Conservation (phyloP, 1,140 invertebrate genomes). For the Zaprionus inermis region DNA sequence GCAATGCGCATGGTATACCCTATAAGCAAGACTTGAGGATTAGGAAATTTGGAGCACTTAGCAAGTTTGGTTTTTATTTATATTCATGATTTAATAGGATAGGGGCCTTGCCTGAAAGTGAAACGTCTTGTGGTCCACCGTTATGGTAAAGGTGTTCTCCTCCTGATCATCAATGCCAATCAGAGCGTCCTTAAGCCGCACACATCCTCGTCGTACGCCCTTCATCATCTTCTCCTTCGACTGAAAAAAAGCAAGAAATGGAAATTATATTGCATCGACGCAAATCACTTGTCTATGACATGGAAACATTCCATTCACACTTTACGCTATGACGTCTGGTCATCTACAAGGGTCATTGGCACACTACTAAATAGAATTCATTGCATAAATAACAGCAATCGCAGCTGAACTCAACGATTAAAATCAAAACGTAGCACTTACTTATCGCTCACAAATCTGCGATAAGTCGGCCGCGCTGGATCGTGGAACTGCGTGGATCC, state of each 20-base stretch:
- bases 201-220: constrained; percentile 97
- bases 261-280: constrained; percentile 11
- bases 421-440: constrained; percentile 86
- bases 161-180: constrained; percentile 99
- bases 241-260: constrained; percentile 86
- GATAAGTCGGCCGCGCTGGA: constrained; percentile 84
- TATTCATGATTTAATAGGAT: neutral
- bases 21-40: neutral
- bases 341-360: constrained; percentile 6
- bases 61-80: neutral
- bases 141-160: constrained; percentile 99
- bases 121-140: constrained; percentile 99
- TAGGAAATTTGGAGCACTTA: neutral
- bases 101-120: constrained; percentile 94
- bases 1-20: neutral
- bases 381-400: constrained; percentile 33
- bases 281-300: neutral
- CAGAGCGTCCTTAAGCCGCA: constrained; percentile 95
- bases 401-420: constrained; percentile 72
- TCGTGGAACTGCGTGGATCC: constrained; percentile 1
- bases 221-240: constrained; percentile 99
- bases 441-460: constrained; percentile 87
- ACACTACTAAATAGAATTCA: constrained; percentile 9
- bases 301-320: neutral
- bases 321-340: constrained; percentile 18